Base-by-base conservation (phyloP, 1,140 invertebrate species). In the Drosophila rufa region DNA sequence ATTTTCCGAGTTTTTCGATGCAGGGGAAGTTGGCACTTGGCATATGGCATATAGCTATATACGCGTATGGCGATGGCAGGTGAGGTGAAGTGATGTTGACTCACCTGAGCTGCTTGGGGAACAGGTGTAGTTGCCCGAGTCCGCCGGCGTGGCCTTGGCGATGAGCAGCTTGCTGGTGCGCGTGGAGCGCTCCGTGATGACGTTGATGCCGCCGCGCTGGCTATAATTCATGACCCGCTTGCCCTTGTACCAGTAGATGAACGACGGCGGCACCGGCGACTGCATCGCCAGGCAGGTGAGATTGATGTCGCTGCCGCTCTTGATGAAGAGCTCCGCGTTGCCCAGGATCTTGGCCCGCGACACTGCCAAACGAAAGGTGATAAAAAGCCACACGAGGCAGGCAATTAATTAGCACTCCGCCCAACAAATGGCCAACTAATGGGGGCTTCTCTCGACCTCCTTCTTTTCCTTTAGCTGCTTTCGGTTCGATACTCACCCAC, bases 221-320 rank as follows among this genome's bases (percentile, higher is more conserved):
- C 96, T 96, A 93, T 98, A 98, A 94, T 98, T 98, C 93, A 98
- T 97, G 67, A 98, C 96, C 91, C 96, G 95, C 27, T 95, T 95
- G 48, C 96, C 97, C 77, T 96, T 96, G 93, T 98, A 98, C 97
- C 97, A 98, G 93, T 97, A 98, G 92, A 98, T 98, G 93, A 97
- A 98, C 85, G 95, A 95, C 36, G 97, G 97, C 22, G 97, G 97
- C 86, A 97, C 96, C 4, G 97, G 97, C 57, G 97, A 97, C 92
- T 97, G 96, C 82, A 96, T 94, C 8, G 97, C 97, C 76, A 97
- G 94, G 93, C 97, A 98, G 62, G 97, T 98, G 80, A 98, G 94
- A 94, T 98, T 98, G 93, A 98, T 97, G 94, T 98, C 97, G 81
- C 96, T 97, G 50, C 97, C 97, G 83, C 96, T 97, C 84, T 97